Evolutionary conservation across 2,888 invertebrate genomes (phyloP), one percentile per base, ranked within the genome.

Genomic region (Endotricha flammealis): DNA sequence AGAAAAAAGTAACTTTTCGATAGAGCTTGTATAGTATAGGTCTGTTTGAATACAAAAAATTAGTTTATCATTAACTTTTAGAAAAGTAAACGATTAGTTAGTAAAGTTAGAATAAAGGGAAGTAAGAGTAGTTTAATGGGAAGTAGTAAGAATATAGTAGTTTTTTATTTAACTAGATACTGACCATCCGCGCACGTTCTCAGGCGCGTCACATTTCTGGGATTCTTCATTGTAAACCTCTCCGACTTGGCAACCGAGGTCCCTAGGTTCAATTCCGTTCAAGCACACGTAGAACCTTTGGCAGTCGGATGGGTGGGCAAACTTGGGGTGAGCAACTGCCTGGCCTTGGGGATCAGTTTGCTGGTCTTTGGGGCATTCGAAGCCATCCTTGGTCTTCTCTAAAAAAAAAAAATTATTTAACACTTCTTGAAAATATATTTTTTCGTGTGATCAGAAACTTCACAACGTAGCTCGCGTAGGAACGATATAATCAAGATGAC

Each of bases 221-320:
- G 90, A 81, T 47, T 92, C 92, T 50, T 95, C 95, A 66, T 97
- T 96, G 88, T 96, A 97, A n/a, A 96, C 97, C 66, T 94, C 94
- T 40, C 96, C 95, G 36, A 91, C 90, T 61, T 91, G 90, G 81
- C 96, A 96, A 17, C 95, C 95, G 46, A 95, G 90, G 70, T 95
- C 94, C 45, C 96, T 90, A n/a, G 96, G 95, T 52, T 93, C 95
- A 14, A 92, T 88, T 8, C 94, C 95, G 71, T 93, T 95, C 54
- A 96, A 79, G 74, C 96, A 96, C 16, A 96, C 95, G 79, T 95
- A 96, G 90, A 96, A 96, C 60, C 94, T 92, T 75, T 95, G 95
- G 81, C 96, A 97, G 76, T 97, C 96, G 17, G 89, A 91, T 23
- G 95, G 93, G 82, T 96, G 94, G 1, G 95, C 88, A 79, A 90